Evolutionary conservation across 2,888 invertebrate species (phyloP).

Genomic region (Halictus quadricinctus): DNA sequence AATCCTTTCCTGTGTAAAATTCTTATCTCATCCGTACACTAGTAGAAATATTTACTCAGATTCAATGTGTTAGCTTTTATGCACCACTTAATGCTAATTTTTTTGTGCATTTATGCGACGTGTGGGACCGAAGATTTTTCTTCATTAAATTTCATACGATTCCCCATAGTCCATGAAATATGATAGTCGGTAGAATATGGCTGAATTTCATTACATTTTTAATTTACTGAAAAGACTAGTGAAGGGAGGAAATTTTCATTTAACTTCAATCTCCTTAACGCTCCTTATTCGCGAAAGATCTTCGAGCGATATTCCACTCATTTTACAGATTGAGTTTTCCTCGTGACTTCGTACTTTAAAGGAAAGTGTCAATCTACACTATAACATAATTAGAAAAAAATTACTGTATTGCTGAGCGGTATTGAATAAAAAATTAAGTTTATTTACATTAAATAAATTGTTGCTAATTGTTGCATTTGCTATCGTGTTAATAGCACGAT

Average conservation of each 20-base stretch:
- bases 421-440: no score
- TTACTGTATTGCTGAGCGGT: not conserved
- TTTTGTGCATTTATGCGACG: not conserved
- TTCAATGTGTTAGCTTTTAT: not conserved
- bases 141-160: not conserved
- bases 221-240: not conserved
- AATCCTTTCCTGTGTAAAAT: not conserved
- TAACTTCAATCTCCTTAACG: constrained; percentile 2
- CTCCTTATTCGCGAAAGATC: not conserved
- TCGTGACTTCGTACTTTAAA: not conserved
- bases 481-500: no score
- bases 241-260: not conserved
- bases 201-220: not conserved
- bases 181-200: not conserved
- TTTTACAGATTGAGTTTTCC: not conserved
- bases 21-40: not conserved
- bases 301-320: not conserved
- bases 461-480: no score
- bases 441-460: no score
- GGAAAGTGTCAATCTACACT: no score
- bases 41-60: not conserved
- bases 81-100: not conserved
- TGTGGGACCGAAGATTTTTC: not conserved
- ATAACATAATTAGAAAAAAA: not conserved
- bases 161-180: not conserved